These are phyloP conservation scores for Crotalus horridus DNA, from an alignment of 2,113 vertebrate species.

Conservation along the genomic window DNA sequence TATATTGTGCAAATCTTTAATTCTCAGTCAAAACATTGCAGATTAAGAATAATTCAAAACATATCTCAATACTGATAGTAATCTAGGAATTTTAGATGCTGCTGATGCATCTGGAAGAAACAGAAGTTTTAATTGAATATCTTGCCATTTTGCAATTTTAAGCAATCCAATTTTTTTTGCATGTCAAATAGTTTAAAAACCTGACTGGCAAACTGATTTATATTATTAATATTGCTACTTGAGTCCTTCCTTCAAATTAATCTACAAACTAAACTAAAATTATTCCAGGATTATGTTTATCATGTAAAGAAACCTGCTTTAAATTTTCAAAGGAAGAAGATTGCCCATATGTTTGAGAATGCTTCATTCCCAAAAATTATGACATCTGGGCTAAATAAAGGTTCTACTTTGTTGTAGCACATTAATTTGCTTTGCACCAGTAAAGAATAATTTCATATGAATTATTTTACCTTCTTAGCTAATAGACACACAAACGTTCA, in stretches of 20 bases:
- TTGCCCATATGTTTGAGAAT: not conserved
- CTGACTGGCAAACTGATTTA: not conserved
- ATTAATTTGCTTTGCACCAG: not conserved
- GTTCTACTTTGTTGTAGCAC: not conserved
- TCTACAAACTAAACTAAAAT: not conserved
- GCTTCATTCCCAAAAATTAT: not conserved
- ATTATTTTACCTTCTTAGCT: not conserved
- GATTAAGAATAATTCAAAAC: not conserved
- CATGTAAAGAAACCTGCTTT: not conserved
- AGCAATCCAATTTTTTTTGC: not conserved
- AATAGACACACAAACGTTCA: not conserved
- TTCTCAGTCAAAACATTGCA: not conserved
- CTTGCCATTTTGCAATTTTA: not conserved
- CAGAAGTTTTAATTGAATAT: not conserved
- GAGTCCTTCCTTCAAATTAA: not conserved
- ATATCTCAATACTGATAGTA: not conserved
- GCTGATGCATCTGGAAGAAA: not conserved
- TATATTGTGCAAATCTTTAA: conserved; percentile 47
- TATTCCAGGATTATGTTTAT: not conserved
- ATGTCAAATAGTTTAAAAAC: not conserved
- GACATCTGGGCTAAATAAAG: not conserved
- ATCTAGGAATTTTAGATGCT: not conserved
- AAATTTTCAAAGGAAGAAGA: not conserved
- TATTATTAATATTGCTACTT: not conserved
- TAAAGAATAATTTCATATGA: not conserved